Percentiles rank a stretch among this genome's conserved stretches.
These are phyloP conservation scores for Pseudopipra pipra DNA, from an alignment of 2,113 vertebrate genomes.

Conservation along the genomic window DNA sequence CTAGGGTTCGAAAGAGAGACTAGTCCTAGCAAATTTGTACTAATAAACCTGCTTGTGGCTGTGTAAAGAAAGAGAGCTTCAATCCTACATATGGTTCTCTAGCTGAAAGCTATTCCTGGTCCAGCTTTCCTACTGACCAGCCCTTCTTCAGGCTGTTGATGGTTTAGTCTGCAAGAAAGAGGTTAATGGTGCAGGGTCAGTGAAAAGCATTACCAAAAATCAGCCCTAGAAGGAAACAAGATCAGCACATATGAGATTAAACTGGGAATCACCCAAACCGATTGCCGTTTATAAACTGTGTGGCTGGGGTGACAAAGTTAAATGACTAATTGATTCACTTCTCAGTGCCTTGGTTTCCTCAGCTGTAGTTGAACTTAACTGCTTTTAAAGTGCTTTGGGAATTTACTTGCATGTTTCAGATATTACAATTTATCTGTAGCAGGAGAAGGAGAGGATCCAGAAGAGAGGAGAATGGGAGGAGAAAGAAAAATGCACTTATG, in stretches of 20 bases:
- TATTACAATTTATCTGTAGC: neutral
- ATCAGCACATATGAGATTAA: neutral
- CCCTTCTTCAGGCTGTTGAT: neutral
- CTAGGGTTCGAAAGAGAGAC: neutral
- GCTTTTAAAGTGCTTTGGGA: neutral
- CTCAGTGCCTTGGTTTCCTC: neutral
- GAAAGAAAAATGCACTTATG: neutral
- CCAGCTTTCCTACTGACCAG: neutral
- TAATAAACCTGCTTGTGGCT: neutral
- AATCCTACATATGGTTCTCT: neutral
- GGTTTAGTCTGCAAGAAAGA: neutral
- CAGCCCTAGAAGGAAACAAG: neutral
- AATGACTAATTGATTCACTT: neutral
- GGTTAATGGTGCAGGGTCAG: neutral
- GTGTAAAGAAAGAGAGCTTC: neutral
- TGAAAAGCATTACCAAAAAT: neutral
- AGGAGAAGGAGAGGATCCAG: neutral
- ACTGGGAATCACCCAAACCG: neutral
- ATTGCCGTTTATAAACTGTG: neutral
- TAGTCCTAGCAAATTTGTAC: neutral
- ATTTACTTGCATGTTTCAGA: neutral
- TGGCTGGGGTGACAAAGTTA: neutral
- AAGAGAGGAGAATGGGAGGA: neutral
- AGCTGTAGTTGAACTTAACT: neutral
- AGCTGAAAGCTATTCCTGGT: neutral